These are phyloP conservation scores for Bombus picipes DNA, from an alignment of 1,140 invertebrate genomes.

Conservation along the genomic window DNA sequence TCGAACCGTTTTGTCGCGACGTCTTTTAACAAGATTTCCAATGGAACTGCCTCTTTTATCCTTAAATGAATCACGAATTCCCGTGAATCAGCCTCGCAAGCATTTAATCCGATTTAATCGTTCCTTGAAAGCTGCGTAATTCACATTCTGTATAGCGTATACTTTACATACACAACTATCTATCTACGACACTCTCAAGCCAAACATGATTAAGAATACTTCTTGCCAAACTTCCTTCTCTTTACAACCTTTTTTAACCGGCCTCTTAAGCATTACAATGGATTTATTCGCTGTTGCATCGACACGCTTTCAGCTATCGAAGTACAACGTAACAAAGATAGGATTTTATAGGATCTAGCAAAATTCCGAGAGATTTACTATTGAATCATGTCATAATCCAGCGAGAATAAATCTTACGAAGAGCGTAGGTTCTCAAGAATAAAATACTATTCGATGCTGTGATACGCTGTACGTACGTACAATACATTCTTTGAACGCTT, in stretches of 20 bases:
- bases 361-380: too few relatives aligned
- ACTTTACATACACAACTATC: not conserved
- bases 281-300: not conserved
- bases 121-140: not conserved
- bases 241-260: rapidly evolving
- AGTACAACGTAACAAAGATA: too few relatives aligned
- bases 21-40: not conserved
- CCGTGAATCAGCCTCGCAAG: not conserved
- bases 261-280: not conserved
- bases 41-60: not conserved
- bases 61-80: not conserved
- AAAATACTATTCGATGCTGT: too few relatives aligned
- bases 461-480: too few relatives aligned
- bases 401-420: too few relatives aligned
- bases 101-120: not conserved
- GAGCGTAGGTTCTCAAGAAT: too few relatives aligned
- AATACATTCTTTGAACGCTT: too few relatives aligned
- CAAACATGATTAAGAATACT: not conserved
- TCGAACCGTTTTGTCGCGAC: not conserved
- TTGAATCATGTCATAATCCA: too few relatives aligned
- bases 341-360: too few relatives aligned
- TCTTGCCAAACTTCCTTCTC: not conserved
- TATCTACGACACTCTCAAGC: not conserved
- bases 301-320: too few relatives aligned
- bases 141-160: not conserved